Conservation (phyloP, 64 coral and sea anemone species). For the Dendrophyllia cribrosa region DNA sequence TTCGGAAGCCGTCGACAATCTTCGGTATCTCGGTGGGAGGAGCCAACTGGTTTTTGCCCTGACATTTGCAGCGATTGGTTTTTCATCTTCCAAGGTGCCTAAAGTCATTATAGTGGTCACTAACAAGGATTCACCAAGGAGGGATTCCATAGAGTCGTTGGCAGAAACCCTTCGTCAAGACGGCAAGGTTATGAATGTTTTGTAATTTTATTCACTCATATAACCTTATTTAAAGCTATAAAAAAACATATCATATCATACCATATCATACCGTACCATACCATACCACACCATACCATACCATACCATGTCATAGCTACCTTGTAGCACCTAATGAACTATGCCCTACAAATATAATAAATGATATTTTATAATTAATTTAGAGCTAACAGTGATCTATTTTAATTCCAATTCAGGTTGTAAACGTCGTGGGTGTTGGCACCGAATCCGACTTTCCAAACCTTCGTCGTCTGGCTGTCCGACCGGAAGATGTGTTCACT, state of each 20-base stretch:
- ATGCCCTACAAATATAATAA: too few relatives aligned
- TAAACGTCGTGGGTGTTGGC: slow-evolving; percentile 10
- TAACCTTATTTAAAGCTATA: too few relatives aligned
- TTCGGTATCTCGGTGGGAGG: slow-evolving; percentile 28
- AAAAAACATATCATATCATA: too few relatives aligned
- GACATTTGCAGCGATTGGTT: neutral
- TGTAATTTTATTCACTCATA: neutral
- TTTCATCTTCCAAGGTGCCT: neutral
- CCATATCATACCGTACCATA: too few relatives aligned
- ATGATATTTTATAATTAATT: too few relatives aligned
- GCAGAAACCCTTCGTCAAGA: neutral
- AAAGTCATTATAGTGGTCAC: slow-evolving; percentile 15
- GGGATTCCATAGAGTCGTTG: neutral
- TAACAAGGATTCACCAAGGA: neutral
- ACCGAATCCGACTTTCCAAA: neutral
- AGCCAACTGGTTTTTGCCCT: slow-evolving; percentile 38
- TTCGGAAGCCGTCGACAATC: slow-evolving; percentile 49
- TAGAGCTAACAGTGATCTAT: neutral
- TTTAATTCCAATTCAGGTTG: neutral
- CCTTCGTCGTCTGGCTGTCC: slow-evolving; percentile 1
- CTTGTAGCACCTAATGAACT: too few relatives aligned
- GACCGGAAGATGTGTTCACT: slow-evolving; percentile 40
- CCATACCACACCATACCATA: too few relatives aligned
- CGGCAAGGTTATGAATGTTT: neutral
- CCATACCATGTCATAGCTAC: too few relatives aligned